Conservation (phyloP, 2,888 invertebrate genomes). For the Gnatocerus cornutus region DNA sequence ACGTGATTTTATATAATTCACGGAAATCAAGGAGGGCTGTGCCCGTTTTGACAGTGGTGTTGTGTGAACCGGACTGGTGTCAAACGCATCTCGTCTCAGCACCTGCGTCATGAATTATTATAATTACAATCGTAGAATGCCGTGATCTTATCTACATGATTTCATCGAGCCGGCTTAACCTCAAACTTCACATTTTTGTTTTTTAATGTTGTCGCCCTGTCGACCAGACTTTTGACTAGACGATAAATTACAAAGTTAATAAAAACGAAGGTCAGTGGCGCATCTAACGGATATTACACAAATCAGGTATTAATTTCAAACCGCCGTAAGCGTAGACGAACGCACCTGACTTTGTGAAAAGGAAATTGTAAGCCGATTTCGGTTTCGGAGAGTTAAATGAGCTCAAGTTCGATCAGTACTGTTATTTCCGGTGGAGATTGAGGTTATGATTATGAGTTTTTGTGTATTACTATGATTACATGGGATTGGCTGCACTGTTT, state of each 20-base stretch:
- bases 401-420: not conserved
- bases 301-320: constrained; percentile 33
- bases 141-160: not conserved
- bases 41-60: no score
- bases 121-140: no score
- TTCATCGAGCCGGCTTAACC: not conserved
- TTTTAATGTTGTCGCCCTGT: constrained; percentile 13
- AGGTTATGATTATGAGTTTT: constrained; percentile 2
- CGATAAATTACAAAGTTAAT: constrained; percentile 16
- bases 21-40: no score
- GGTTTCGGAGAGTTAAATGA: constrained; percentile 19
- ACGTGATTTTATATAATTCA: no score
- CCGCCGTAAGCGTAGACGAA: constrained; percentile 17
- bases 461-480: not conserved
- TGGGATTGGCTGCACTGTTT: not conserved
- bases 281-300: constrained; percentile 44
- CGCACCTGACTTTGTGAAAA: constrained; percentile 17
- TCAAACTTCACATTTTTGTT: constrained; percentile 6
- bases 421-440: constrained; percentile 14
- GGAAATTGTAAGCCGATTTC: constrained; percentile 17
- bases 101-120: no score
- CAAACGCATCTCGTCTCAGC: no score
- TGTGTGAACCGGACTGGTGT: no score
- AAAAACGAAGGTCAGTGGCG: constrained; percentile 43
- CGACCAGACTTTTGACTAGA: constrained; percentile 7